A percentile compares a stretch with the other conserved stretches of the same genome.
These are phyloP conservation scores for Atrichornis clamosus DNA, from an alignment of 2,113 vertebrate species.

Conservation along the genomic window DNA sequence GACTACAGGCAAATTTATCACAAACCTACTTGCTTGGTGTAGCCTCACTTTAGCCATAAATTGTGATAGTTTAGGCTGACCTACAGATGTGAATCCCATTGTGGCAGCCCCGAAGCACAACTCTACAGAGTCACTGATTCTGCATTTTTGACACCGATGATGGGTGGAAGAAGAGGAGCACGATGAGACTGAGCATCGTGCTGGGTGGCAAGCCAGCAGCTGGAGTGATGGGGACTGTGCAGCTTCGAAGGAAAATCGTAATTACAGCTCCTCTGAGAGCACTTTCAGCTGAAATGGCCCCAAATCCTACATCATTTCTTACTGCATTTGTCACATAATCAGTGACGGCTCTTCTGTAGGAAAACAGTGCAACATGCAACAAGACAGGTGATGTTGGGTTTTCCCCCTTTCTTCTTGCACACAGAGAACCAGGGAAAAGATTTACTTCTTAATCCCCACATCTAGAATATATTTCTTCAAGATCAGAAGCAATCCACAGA, in stretches of 20 bases:
- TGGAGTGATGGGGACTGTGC: not conserved
- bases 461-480: not conserved
- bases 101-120: not conserved
- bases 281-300: not conserved
- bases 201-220: not conserved
- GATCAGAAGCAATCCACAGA: not conserved
- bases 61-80: not conserved
- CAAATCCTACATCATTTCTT: not conserved
- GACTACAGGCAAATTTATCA: not conserved
- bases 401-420: not conserved
- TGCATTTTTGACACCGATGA: accelerated
- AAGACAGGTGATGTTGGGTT: accelerated
- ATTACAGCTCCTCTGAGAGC: not conserved
- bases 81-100: accelerated
- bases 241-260: not conserved
- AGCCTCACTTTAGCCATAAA: not conserved
- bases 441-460: not conserved
- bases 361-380: not conserved
- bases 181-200: not conserved
- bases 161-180: not conserved
- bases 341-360: not conserved
- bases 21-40: not conserved
- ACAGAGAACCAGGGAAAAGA: not conserved
- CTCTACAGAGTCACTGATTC: not conserved
- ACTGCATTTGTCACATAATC: not conserved